Evolutionary conservation across 2,113 vertebrate species (phyloP).

Genomic region (Drymodes brunneopygia): DNA sequence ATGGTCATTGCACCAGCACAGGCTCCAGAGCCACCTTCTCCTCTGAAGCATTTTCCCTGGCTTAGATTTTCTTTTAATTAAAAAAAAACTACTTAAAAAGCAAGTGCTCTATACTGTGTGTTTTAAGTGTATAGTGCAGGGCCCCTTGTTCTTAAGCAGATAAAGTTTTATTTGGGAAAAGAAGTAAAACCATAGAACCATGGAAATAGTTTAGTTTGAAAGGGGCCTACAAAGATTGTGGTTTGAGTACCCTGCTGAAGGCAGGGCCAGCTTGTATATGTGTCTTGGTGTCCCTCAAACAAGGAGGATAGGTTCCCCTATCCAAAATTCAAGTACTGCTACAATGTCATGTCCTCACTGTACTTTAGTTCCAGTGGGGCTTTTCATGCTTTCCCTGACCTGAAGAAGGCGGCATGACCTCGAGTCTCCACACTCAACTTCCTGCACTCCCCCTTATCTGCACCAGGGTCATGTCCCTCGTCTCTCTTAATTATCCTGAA

Average conservation of each 20-base stretch:
- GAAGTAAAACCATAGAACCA: fast-evolving
- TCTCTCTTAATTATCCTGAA: neutral
- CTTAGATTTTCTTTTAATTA: neutral
- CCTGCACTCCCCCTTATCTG: neutral
- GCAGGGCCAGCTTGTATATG: too few species aligned
- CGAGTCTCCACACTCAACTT: neutral
- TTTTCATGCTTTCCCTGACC: neutral
- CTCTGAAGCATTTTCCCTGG: neutral
- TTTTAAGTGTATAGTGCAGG: neutral
- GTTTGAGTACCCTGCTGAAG: neutral
- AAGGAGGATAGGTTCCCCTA: neutral
- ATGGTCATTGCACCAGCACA: neutral
- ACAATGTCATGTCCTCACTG: neutral
- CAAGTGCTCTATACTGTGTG: neutral
- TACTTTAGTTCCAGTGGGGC: neutral
- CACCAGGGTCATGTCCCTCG: fast-evolving
- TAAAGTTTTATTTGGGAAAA: neutral
- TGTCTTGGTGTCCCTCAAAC: neutral
- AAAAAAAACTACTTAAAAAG: neutral
- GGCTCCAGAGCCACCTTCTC: neutral
- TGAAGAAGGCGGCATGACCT: neutral
- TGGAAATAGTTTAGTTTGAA: neutral
- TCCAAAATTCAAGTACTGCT: neutral
- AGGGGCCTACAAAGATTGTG: neutral
- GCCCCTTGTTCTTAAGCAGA: neutral